Conservation (phyloP, 2,888 invertebrate genomes). For the Pemphredon lugubris region DNA sequence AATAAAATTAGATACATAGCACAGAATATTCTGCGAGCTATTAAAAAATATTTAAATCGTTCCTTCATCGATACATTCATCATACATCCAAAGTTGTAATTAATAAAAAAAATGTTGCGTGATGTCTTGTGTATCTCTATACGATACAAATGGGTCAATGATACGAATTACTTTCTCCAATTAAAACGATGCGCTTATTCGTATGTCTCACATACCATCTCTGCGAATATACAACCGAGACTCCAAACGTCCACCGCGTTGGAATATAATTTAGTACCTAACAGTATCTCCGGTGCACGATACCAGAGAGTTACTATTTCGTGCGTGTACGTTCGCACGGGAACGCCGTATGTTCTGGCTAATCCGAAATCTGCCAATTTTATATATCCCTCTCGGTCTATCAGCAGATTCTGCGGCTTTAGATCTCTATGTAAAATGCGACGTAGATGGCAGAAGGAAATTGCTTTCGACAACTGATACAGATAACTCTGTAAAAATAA, state of each 20-base stretch:
- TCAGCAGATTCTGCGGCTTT: conserved; percentile 97
- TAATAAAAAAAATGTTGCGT: no score
- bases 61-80: no score
- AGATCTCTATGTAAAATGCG: conserved; percentile 95
- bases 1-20: no score
- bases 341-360: conserved; percentile 95
- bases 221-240: conserved; percentile 96
- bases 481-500: conserved; percentile 85
- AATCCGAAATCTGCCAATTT: conserved; percentile 99
- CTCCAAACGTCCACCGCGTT: conserved; percentile 98
- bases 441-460: conserved; percentile 94
- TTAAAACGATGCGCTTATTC: neutral
- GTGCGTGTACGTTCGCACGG: conserved; percentile 96
- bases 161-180: conserved; percentile 4
- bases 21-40: no score
- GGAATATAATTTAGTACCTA: conserved; percentile 94
- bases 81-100: no score
- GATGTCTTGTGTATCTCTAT: no score
- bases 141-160: no score
- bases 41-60: no score
- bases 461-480: conserved; percentile 92
- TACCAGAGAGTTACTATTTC: conserved; percentile 99
- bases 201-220: conserved; percentile 87
- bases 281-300: conserved; percentile 96
- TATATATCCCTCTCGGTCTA: conserved; percentile 92